A percentile compares a stretch with the other conserved stretches of the same genome.
Evolutionary conservation across 2,797 vertebrate species (phyloP).

Genomic region (Melanotaenia boesemani): DNA sequence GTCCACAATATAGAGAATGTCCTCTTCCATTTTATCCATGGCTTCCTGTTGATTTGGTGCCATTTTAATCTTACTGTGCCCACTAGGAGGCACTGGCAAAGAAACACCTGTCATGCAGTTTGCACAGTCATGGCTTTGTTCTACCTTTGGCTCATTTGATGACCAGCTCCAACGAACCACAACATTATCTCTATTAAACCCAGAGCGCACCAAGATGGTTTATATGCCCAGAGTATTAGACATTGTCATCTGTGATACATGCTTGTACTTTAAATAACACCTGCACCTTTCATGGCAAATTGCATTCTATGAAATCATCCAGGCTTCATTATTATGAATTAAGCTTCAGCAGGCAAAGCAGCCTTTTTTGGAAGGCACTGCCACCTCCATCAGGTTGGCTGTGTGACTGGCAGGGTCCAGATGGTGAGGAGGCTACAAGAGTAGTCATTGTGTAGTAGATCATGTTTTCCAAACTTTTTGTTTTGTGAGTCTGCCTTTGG

Average conservation of each 20-base stretch:
- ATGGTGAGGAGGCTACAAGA: slow-evolving; percentile 67
- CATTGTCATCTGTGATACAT: slow-evolving; percentile 61
- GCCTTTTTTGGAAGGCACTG: slow-evolving; percentile 61
- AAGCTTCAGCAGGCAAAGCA: slow-evolving; percentile 52
- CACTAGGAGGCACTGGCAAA: slow-evolving; percentile 72
- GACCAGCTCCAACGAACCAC: slow-evolving; percentile 37
- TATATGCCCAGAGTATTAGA: slow-evolving; percentile 60
- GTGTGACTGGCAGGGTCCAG: slow-evolving; percentile 64
- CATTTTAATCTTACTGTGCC: slow-evolving; percentile 42
- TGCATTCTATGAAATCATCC: slow-evolving; percentile 68
- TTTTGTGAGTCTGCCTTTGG: slow-evolving; percentile 51
- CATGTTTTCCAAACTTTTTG: slow-evolving; percentile 59
- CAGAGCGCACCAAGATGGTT: slow-evolving; percentile 53
- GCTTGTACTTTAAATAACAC: slow-evolving; percentile 62
- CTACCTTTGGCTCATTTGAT: slow-evolving; percentile 55
- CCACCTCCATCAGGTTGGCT: slow-evolving; percentile 64
- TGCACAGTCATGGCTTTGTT: slow-evolving; percentile 45
- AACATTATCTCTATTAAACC: slow-evolving; percentile 59
- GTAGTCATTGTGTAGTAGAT: slow-evolving; percentile 58
- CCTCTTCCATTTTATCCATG: slow-evolving; percentile 2
- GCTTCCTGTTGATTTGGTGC: background rate
- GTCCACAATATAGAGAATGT: too few relatives aligned
- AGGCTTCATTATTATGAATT: slow-evolving; percentile 77
- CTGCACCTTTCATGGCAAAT: slow-evolving; percentile 70
- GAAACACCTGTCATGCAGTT: slow-evolving; percentile 20